phyloP scores from a whole-genome alignment of 2,113 vertebrate genomes.

The Tetrax tetrax region DNA sequence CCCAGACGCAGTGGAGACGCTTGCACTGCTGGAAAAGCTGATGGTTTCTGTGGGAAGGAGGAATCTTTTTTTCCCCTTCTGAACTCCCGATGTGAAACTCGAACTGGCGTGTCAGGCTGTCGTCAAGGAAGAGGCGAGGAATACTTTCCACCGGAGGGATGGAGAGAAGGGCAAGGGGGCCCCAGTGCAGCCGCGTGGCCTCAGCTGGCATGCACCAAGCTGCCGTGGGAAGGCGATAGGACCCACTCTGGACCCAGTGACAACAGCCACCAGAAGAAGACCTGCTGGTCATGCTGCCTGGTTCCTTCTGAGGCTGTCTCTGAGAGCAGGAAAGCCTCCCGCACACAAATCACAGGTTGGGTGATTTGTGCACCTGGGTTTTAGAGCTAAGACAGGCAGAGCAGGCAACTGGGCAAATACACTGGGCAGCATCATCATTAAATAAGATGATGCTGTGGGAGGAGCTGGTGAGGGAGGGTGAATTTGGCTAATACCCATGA shows the following conservation, averaged over 20 bases:
- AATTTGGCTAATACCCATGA: neutral
- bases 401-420: neutral
- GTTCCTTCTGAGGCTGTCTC: neutral
- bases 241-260: neutral
- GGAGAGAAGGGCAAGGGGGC: neutral
- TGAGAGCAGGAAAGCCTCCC: neutral
- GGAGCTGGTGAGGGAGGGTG: neutral
- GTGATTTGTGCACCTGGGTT: neutral
- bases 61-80: slow-evolving; percentile 5
- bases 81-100: neutral
- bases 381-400: neutral
- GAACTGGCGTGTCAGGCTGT: neutral
- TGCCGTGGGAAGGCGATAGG: neutral
- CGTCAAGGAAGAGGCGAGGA: neutral
- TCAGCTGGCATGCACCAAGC: neutral
- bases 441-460: neutral
- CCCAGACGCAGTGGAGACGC: neutral
- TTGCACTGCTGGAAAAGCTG: slow-evolving; percentile 11
- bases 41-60: slow-evolving; percentile 18
- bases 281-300: neutral
- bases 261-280: neutral
- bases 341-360: fast-evolving
- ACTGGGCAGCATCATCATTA: neutral
- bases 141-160: neutral
- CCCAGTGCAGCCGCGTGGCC: neutral